These are phyloP conservation scores for Megaceryle torquata DNA, from an alignment of 2,113 vertebrate genomes.

Conservation along the genomic window DNA sequence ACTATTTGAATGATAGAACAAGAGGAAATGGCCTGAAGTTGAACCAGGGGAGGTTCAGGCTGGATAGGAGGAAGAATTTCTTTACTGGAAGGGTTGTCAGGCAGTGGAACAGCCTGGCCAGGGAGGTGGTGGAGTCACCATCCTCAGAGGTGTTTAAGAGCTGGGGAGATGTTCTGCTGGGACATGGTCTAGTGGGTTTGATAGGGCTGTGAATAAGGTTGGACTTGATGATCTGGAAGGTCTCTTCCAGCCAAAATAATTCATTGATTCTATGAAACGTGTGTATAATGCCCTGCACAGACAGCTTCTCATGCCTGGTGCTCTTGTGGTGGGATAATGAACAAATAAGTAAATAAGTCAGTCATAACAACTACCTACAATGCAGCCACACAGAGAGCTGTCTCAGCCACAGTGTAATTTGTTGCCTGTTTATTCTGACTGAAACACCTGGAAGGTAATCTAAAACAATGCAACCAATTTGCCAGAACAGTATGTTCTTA, in stretches of 20 bases:
- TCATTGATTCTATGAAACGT: neutral
- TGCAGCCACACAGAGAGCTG: neutral
- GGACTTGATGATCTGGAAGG: too few species aligned
- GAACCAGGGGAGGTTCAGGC: too few species aligned
- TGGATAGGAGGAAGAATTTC: too few species aligned
- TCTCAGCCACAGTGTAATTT: neutral
- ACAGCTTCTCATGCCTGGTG: neutral
- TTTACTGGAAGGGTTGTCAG: too few species aligned
- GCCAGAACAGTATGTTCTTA: neutral
- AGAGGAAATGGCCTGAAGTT: too few species aligned
- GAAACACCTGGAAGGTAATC: neutral
- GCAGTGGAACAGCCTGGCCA: too few species aligned
- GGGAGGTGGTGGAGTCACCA: too few species aligned
- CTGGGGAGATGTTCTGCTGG: too few species aligned
- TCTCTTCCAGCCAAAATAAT: too few species aligned
- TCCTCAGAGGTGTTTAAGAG: too few species aligned
- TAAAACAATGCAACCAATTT: neutral
- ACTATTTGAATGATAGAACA: neutral
- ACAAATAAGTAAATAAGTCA: neutral
- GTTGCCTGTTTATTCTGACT: neutral
- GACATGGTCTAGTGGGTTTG: too few species aligned
- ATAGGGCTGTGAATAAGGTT: too few species aligned
- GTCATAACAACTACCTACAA: neutral
- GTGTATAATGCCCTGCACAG: neutral
- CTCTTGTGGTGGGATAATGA: neutral